Evolutionary conservation across 2,113 vertebrate species (phyloP), one percentile per base, ranked within the genome.

Genomic region (Cricetomys ansorgei): DNA sequence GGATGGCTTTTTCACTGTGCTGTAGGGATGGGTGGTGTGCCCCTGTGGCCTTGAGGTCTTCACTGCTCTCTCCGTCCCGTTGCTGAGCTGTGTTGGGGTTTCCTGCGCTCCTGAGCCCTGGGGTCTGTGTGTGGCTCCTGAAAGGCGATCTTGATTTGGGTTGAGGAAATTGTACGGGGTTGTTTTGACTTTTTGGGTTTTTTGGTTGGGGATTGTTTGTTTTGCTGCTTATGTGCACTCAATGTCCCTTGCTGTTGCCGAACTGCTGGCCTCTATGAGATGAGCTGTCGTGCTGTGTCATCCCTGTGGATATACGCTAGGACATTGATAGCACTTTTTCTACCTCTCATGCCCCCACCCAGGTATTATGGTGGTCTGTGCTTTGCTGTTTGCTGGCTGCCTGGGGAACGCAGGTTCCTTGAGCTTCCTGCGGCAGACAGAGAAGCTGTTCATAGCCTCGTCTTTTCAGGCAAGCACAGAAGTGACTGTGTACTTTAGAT

Each of bases 401-500:
- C 59, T 64, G 85, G 55, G 17, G 43, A 45, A 94, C 62, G 62
- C 72, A 40, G 70, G n/a, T 94, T 91, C 80, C 23, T 62, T 43
- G 45, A 65, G 53, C 43, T 92, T 93, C 69, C 40, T 53, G 62
- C 48, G 88, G 57, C 53, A 88, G 85, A 84, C 48, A 37, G 88
- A 94, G 77, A 81, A 37, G n/a, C 57, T 87, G 37, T n/a, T 50
- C 6, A 3, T 50, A 15, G 53, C 45, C 7, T 88, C 67, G 0
- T 69, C 79, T 62, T 1, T 48, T 43, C 67, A 83, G 69, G 65
- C 50, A 65, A 48, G 73, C 90, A 84, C 62, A 79, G 91, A 86
- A 72, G 76, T 64, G 50, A 85, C 57, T 65, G 62, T 25, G 37
- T 40, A 69, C 80, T 94, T 88, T 75, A 77, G 86, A 93, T 79